Percentiles rank a stretch among this genome's conserved stretches.
Evolutionary conservation across 1,140 invertebrate genomes (phyloP).

Genomic region (Bombus waltoni): DNA sequence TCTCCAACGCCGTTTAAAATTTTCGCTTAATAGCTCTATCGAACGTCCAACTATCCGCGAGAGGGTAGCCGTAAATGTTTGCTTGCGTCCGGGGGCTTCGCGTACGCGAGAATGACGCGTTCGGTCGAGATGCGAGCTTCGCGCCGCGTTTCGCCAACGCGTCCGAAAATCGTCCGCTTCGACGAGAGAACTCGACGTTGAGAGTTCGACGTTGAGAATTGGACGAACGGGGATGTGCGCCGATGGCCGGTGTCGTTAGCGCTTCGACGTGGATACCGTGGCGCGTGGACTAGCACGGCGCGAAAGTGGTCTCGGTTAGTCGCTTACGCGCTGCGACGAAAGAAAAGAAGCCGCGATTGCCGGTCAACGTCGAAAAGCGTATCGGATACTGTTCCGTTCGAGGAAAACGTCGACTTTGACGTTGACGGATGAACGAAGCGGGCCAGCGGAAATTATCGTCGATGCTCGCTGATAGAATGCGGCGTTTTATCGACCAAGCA

Average conservation of each 20-base stretch:
- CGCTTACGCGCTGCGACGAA: not conserved
- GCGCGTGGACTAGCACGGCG: not conserved
- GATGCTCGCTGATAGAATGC: not conserved
- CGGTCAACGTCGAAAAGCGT: too few species aligned
- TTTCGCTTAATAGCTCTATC: constrained; percentile 27
- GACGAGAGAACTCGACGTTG: not conserved
- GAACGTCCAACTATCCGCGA: constrained; percentile 12
- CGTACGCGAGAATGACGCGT: too few species aligned
- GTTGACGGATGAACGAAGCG: not conserved
- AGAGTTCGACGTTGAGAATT: not conserved
- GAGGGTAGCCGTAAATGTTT: constrained; percentile 11
- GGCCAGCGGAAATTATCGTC: not conserved
- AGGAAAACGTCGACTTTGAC: not conserved
- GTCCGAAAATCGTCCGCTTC: not conserved
- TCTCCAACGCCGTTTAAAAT: not conserved
- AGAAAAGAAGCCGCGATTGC: not conserved
- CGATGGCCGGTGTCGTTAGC: not conserved
- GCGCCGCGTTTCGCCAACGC: constrained; percentile 6
- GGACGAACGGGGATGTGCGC: not conserved
- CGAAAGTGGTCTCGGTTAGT: not conserved
- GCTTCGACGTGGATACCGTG: not conserved
- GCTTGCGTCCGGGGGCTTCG: not conserved
- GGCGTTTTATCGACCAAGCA: not conserved
- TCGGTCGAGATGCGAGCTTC: not conserved
- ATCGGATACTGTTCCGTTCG: too few species aligned